Percentiles rank a stretch among this genome's conserved stretches.
Evolutionary conservation across 2,888 invertebrate genomes (phyloP).

Genomic region (Listrodromus nycthemerus): DNA sequence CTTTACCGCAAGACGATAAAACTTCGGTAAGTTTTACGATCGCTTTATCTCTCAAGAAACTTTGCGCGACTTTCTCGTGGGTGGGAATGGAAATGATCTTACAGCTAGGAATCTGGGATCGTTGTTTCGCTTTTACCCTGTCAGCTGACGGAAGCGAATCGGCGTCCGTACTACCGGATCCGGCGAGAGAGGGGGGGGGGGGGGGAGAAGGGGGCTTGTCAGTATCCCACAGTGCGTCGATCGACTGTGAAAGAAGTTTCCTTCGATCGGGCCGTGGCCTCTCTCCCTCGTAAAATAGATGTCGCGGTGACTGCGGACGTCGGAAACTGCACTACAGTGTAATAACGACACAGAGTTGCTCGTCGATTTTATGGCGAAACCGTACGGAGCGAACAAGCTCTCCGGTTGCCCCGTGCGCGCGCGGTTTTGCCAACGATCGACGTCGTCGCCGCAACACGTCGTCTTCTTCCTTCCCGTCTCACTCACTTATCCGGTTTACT

Average conservation of each 20-base stretch:
- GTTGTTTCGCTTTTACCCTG: slow-evolving; percentile 23
- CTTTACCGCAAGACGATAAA: background rate
- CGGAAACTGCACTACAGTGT: slow-evolving; percentile 1
- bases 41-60: background rate
- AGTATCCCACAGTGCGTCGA: slow-evolving; percentile 59
- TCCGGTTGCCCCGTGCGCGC: slow-evolving; percentile 9
- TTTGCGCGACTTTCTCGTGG: background rate
- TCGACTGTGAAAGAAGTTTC: slow-evolving; percentile 37
- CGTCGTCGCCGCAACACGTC: slow-evolving; percentile 27
- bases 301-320: slow-evolving; percentile 34
- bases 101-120: slow-evolving; percentile 18
- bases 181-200: too few species aligned
- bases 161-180: slow-evolving; percentile 4
- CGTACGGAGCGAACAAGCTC: slow-evolving; percentile 61
- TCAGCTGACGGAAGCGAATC: slow-evolving; percentile 51
- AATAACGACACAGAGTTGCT: slow-evolving; percentile 54
- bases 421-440: slow-evolving; percentile 38
- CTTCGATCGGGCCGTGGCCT: slow-evolving; percentile 47
- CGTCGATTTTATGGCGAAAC: slow-evolving; percentile 67
- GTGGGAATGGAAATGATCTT: slow-evolving; percentile 17
- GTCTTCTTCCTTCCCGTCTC: slow-evolving; percentile 45
- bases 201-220: slow-evolving; percentile 19
- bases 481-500: slow-evolving; percentile 66
- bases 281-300: slow-evolving; percentile 56
- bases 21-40: background rate